Evolutionary conservation across 2,888 invertebrate species (phyloP).

Genomic region (Agrotis puta): DNA sequence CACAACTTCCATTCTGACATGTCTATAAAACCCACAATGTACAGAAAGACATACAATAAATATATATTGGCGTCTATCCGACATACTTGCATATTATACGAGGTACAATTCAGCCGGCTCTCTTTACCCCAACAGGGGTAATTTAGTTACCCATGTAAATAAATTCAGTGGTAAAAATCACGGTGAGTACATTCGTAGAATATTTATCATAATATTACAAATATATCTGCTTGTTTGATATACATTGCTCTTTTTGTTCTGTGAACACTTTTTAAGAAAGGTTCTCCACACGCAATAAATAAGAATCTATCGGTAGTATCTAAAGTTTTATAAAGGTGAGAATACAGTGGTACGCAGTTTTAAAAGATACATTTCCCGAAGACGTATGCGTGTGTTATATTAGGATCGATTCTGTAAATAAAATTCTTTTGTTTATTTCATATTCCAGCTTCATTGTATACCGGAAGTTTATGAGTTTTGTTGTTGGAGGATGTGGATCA

Average conservation of each 20-base stretch:
- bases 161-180: slow-evolving; percentile 77
- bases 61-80: slow-evolving; percentile 65
- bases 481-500: too few species aligned
- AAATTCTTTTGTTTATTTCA: slow-evolving; percentile 66
- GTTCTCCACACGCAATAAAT: slow-evolving; percentile 24
- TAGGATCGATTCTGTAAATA: slow-evolving; percentile 68
- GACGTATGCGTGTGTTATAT: slow-evolving; percentile 64
- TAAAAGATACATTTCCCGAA: slow-evolving; percentile 66
- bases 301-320: accelerated
- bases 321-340: slow-evolving; percentile 23
- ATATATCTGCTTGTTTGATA: not conserved
- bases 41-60: slow-evolving; percentile 53
- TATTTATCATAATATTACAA: slow-evolving; percentile 62
- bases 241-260: slow-evolving; percentile 47
- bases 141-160: slow-evolving; percentile 79
- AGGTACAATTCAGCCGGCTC: slow-evolving; percentile 53
- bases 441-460: slow-evolving; percentile 43
- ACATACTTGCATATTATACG: slow-evolving; percentile 63
- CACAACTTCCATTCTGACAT: slow-evolving; percentile 20
- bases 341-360: slow-evolving; percentile 34
- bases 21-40: slow-evolving; percentile 52
- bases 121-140: slow-evolving; percentile 72
- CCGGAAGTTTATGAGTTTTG: slow-evolving; percentile 11
- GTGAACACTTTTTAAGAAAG: too few species aligned
- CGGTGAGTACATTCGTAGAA: slow-evolving; percentile 67